Conservation (phyloP, 1,140 invertebrate genomes). For the Marisa cornuarietis region DNA sequence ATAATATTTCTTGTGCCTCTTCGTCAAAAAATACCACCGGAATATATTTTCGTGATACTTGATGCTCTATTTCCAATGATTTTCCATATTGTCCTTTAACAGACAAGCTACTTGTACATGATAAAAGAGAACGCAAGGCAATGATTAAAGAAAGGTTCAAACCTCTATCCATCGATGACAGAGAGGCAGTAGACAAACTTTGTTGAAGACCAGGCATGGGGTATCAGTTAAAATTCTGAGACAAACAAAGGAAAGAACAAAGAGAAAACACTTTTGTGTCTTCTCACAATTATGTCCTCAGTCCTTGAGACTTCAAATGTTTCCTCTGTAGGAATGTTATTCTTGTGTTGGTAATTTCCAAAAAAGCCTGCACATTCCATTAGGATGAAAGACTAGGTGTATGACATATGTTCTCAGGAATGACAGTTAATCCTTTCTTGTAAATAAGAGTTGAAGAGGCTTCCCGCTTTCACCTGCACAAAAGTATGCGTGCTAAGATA, state of each 20-base stretch:
- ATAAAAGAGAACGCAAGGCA: neutral
- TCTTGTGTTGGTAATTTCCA: too few relatives aligned
- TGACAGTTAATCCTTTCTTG: too few relatives aligned
- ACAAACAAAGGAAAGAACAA: neutral
- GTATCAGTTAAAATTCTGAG: neutral
- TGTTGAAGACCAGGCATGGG: slow-evolving; percentile 13
- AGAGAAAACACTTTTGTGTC: neutral
- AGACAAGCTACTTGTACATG: neutral
- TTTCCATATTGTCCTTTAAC: neutral
- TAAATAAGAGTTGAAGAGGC: too few relatives aligned
- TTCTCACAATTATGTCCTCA: neutral
- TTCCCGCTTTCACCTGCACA: too few relatives aligned
- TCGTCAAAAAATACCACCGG: too few relatives aligned
- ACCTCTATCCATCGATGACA: slow-evolving; percentile 25
- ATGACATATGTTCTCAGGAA: too few relatives aligned
- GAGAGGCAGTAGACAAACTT: slow-evolving; percentile 19
- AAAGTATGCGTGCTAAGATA: too few relatives aligned
- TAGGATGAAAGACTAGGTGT: too few relatives aligned
- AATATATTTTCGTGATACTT: too few relatives aligned
- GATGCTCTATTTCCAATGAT: too few relatives aligned
- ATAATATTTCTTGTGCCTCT: too few relatives aligned
- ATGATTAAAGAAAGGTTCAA: neutral
- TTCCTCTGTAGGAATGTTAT: neutral
- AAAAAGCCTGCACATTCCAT: too few relatives aligned
- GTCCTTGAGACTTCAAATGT: neutral